phyloP scores from a whole-genome alignment of 2,797 vertebrate genomes.

The Spatula versicolor region DNA sequence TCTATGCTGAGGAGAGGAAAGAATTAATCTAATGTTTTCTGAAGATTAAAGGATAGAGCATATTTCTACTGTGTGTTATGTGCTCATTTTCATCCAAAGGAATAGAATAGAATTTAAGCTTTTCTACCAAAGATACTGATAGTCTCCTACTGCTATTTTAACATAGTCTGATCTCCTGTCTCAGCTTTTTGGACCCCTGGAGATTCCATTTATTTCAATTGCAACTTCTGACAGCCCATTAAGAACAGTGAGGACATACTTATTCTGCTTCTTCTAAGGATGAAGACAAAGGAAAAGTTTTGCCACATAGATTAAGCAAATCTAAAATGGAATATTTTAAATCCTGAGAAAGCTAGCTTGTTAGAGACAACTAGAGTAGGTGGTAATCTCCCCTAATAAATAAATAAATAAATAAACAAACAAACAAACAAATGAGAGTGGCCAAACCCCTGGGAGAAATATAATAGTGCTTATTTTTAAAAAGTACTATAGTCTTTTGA shows the following conservation, averaged over 20 bases:
- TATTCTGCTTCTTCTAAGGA: neutral
- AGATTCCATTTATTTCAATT: neutral
- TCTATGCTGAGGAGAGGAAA: fast-evolving
- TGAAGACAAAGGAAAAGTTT: neutral
- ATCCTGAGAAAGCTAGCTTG: neutral
- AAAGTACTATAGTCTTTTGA: neutral
- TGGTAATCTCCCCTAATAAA: neutral
- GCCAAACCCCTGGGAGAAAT: neutral
- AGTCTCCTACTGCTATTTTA: neutral
- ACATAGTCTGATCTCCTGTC: neutral
- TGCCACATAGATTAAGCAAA: neutral
- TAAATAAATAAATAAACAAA: neutral
- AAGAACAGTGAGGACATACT: neutral
- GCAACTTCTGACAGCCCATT: neutral
- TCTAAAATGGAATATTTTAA: neutral
- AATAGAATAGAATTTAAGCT: neutral
- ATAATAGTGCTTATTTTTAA: neutral
- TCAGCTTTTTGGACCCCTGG: neutral
- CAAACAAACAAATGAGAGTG: neutral
- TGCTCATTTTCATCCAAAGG: neutral
- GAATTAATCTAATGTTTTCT: neutral
- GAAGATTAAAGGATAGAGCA: neutral
- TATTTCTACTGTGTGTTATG: neutral
- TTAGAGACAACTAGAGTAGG: neutral
- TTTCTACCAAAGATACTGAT: neutral